These are phyloP conservation scores for Tyria jacobaeae DNA, from an alignment of 2,888 invertebrate species.

Conservation along the genomic window DNA sequence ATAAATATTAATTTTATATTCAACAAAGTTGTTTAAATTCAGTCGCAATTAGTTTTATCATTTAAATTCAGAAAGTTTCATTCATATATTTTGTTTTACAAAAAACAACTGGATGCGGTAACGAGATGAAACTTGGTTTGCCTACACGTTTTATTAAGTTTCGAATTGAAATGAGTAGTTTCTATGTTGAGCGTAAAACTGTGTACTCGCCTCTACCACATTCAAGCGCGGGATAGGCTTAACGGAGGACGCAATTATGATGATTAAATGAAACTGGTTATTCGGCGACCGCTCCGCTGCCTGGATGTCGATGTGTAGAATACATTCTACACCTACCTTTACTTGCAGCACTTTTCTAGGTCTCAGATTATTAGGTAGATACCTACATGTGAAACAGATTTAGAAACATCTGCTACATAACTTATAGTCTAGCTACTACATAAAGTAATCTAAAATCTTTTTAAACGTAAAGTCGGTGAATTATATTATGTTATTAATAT, in stretches of 20 bases:
- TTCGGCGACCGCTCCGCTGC: slow-evolving; percentile 66
- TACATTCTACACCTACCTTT: slow-evolving; percentile 60
- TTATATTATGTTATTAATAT: slow-evolving; percentile 8
- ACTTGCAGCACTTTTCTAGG: slow-evolving; percentile 40
- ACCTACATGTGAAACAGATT: not conserved
- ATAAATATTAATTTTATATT: slow-evolving; percentile 41
- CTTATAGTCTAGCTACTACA: too few relatives aligned
- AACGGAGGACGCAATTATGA: slow-evolving; percentile 85
- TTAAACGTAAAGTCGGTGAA: slow-evolving; percentile 38
- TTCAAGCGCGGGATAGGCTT: slow-evolving; percentile 70
- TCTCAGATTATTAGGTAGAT: slow-evolving; percentile 26
- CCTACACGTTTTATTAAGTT: slow-evolving; percentile 35
- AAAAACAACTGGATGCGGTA: slow-evolving; percentile 27
- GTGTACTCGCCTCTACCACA: slow-evolving; percentile 56
- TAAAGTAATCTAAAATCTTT: too few relatives aligned
- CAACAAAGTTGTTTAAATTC: slow-evolving; percentile 29
- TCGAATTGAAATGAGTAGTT: slow-evolving; percentile 41
- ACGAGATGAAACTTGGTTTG: slow-evolving; percentile 22
- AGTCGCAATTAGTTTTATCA: slow-evolving; percentile 27
- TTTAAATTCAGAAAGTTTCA: slow-evolving; percentile 36
- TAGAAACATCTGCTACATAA: too few relatives aligned
- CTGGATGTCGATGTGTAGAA: slow-evolving; percentile 68
- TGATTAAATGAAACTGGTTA: slow-evolving; percentile 85
- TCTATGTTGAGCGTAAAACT: slow-evolving; percentile 46
- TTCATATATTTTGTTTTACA: slow-evolving; percentile 32